These are phyloP conservation scores for Heliconius cydno DNA, from an alignment of 2,888 invertebrate genomes.

Conservation along the genomic window DNA sequence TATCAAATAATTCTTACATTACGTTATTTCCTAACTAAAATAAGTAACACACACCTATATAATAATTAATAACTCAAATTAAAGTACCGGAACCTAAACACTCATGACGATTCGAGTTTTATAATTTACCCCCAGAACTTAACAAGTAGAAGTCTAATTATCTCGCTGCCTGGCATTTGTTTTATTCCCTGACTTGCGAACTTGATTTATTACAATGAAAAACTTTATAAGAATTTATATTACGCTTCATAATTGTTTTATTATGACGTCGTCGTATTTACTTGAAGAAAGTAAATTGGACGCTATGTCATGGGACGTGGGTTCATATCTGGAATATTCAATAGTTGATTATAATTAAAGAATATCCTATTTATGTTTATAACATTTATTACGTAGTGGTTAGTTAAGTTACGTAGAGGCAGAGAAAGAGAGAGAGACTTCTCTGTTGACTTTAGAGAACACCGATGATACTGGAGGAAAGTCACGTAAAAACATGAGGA, in stretches of 20 bases:
- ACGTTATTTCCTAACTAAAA: too few species aligned
- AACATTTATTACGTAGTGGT: too few species aligned
- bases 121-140: conserved; percentile 27
- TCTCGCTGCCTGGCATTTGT: conserved; percentile 38
- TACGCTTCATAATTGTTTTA: neutral
- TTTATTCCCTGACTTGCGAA: conserved; percentile 32
- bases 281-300: neutral
- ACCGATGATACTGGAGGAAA: too few species aligned
- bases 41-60: neutral
- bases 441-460: too few species aligned
- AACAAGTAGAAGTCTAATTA: conserved; percentile 45
- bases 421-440: too few species aligned
- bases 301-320: neutral
- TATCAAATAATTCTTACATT: too few species aligned
- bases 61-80: neutral
- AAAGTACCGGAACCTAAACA: neutral
- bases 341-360: neutral
- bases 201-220: conserved; percentile 24
- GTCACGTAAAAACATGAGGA: too few species aligned
- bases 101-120: conserved; percentile 21
- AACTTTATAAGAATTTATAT: conserved; percentile 15
- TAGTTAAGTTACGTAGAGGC: too few species aligned
- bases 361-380: too few species aligned
- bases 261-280: neutral
- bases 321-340: neutral